Base-by-base conservation (phyloP, 2,888 invertebrate species). In the Megaustenia siamemsis region DNA sequence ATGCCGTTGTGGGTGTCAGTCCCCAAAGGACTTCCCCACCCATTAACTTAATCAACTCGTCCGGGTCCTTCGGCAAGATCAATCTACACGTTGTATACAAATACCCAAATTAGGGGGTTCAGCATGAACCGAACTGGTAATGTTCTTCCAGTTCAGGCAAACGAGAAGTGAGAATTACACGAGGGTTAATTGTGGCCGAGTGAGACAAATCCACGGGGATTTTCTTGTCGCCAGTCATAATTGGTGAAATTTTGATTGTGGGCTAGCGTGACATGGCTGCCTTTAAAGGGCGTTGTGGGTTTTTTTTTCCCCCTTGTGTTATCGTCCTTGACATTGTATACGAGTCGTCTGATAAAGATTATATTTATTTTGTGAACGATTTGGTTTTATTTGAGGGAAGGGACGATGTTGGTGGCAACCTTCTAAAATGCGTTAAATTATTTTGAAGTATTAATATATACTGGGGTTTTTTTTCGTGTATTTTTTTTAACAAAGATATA, bases 61-160 rank as follows among this genome's bases (percentile, higher is more conserved):
- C 45, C 43, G 38, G 49, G 32, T 73, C 12, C 32, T 49, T 32
- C 15, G 32, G 3, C 73, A 4, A 49, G 68, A 45, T 79, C 68
- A 68, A 45, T 68, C 68, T n/a, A 68, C 45, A 35, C 35, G 32
- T 32, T 81, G 81, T 69, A 69, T 81, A 71, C 69, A 71, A 81
- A 71, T 71, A 71, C 21, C 81, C 77, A 38, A 38, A 77, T 77
- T 60, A 77, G 56, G 3, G 40, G 56, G n/a, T n/a, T n/a, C 60
- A 56, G 49, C 0, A 6, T 32, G 49, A 21, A 32, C 28, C 10
- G 73, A 32, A 38, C 56, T 56, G n/a, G 40, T 40, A 24, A 60
- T 56, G 38, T 18, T 60, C 43, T 60, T 24, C n/a, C 28, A 24
- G 60, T 40, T 35, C 38, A 40, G 56, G 12, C 45, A n/a, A 43